Percentiles rank a stretch among this genome's conserved stretches.
phyloP scores from a whole-genome alignment of 2,797 vertebrate species.

The Hipposideros larvatus region DNA sequence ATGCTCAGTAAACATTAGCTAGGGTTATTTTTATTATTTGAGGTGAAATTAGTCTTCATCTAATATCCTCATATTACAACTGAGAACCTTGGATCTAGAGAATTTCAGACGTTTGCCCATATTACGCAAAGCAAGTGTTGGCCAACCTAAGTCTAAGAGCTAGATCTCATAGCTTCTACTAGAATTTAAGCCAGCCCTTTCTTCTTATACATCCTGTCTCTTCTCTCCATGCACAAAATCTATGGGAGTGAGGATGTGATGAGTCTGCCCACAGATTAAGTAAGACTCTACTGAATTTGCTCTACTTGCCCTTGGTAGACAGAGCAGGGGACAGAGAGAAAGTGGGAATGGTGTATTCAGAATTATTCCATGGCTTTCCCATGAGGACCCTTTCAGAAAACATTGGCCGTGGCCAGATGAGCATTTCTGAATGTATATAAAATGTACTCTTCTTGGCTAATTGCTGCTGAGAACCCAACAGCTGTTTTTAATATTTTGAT shows the following conservation, averaged over 20 bases:
- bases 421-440: not conserved
- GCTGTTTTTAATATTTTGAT: conserved; percentile 52
- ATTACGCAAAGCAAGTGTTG: not conserved
- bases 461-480: not conserved
- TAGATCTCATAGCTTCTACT: not conserved
- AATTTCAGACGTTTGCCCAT: not conserved
- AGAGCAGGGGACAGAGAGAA: not conserved
- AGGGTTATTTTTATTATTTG: conserved; percentile 35
- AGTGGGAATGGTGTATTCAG: fast-evolving
- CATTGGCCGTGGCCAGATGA: not conserved
- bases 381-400: not conserved
- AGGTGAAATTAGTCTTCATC: not conserved
- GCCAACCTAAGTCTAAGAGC: not conserved
- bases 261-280: not conserved
- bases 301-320: not conserved
- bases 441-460: conserved; percentile 29
- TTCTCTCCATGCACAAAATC: not conserved
- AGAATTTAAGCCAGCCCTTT: not conserved
- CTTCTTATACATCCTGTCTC: not conserved
- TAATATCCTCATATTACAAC: not conserved
- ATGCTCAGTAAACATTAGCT: not conserved
- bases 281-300: not conserved
- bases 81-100: not conserved
- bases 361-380: not conserved
- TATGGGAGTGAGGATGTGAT: not conserved